Base-by-base conservation (phyloP, 2,797 vertebrate species). In the Catharus ustulatus region DNA sequence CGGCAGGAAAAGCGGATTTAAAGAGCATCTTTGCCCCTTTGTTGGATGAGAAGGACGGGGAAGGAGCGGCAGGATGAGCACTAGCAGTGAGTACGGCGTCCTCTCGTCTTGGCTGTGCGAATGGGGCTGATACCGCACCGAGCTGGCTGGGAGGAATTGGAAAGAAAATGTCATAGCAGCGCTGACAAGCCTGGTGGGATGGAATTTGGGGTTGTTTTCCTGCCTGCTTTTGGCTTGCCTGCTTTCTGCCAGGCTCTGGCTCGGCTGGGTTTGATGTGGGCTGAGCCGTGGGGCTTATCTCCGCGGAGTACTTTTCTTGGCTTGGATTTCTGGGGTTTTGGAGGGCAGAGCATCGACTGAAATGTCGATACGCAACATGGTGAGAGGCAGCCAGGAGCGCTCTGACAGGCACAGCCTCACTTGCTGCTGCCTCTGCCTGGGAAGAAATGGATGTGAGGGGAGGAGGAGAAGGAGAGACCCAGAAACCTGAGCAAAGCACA, bases 81-180 rank as follows among this genome's bases (percentile, higher is more conserved):
- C 97, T 48, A 98, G 98, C 97, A 96, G 98, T 98, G 95, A 98
- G 98, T 97, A 96, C 43, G 78, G 95, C 87, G 97, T 95, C 83
- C 77, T 90, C 78, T 93, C 78, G 67, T 91, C 95, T 95, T 59
- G 71, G 92, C 97, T 49, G 27, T 67, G 91, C 96, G 96, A 80
- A 63, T 43, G 79, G 88, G 94, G 91, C 91, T 94, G 87, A 63
- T 86, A 48, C 54, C 61, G 95, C 79, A 42, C 84, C 17, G 58
- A 45, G 92, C 77, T 85, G 94, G 74, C 80, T 55, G 95, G 82
- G 77, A 89, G 69, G 90, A 69, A 84, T 18, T 30, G 85, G 95
- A 80, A 96, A 94, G 91, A 81, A 93, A 89, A 90, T 92, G 92
- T 67, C 92, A 93, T 84, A 43, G 49, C 77, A 22, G 84, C 61